Conservation (phyloP, 2,113 vertebrate genomes). For the Gasterosteus aculeatus region DNA sequence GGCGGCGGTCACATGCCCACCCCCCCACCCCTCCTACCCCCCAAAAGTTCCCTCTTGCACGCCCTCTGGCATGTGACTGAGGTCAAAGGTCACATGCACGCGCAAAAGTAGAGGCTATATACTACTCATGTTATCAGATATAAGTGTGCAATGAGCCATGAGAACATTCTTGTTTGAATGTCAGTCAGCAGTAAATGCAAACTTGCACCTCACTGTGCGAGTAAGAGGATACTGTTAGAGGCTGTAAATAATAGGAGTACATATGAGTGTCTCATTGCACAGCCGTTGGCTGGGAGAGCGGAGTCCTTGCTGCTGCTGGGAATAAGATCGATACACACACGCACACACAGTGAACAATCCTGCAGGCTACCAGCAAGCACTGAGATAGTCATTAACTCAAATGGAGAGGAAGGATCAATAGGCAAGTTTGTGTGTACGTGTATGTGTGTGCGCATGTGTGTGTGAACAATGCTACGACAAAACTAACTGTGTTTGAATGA, state of each 20-base stretch:
- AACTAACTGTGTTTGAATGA: conserved; percentile 39
- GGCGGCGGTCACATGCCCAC: too few species aligned
- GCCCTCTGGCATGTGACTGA: too few species aligned
- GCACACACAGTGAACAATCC: conserved; percentile 51
- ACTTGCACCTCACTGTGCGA: conserved; percentile 14
- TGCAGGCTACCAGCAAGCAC: conserved; percentile 51
- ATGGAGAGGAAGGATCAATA: conserved; percentile 63
- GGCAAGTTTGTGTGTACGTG: conserved; percentile 19
- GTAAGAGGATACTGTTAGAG: conserved; percentile 39
- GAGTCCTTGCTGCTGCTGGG: conserved; percentile 55
- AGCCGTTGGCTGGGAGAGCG: conserved; percentile 25
- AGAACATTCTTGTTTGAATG: background rate
- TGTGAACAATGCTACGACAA: conserved; percentile 10
- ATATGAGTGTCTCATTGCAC: conserved; percentile 20
- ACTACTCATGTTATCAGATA: too few species aligned
- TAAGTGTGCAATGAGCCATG: background rate
- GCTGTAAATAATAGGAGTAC: conserved; percentile 53
- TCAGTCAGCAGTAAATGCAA: conserved; percentile 20
- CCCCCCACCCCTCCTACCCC: too few species aligned
- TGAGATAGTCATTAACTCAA: conserved; percentile 65
- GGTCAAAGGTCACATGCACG: too few species aligned
- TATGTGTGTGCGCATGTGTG: conserved; percentile 27
- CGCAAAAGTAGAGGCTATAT: too few species aligned
- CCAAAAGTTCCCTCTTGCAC: too few species aligned
- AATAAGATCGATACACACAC: conserved; percentile 67